Base-by-base conservation (phyloP, 1,140 invertebrate genomes). In the Harpegnathos saltator region DNA sequence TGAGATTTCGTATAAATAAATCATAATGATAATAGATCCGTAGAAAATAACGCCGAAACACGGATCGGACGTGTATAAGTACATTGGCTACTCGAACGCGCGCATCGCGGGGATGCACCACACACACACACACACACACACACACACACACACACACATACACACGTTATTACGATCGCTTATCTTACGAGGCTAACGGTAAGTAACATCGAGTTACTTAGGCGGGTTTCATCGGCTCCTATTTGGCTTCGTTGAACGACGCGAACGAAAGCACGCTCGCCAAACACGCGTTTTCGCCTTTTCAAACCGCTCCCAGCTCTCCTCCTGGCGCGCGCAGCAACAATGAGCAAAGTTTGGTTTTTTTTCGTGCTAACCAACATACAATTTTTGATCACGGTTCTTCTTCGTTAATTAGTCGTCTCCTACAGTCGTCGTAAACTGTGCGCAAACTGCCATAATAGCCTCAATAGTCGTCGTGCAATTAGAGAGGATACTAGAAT, bases 161-260 rank as follows among this genome's bases (percentile, higher is more conserved):
- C n/a, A n/a, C 22, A 26, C 52, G 15, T 61, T 44, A 44, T 44
- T 50, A 71, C 48, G 52, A 33, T 68, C 65, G 50, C 26, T 61
- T 72, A 85, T 59, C 75, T 73, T 83, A 86, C 33, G 24, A 19
- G 19, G 12, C 48, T 59, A 72, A 83, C 54, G 54, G 22, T 80
- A 77, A 86, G 22, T 80, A 82, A 86, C 50, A 17, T 62, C 19
- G 56, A 44, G 26, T 66, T 68, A 80, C 50, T 52, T 73, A 77
- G 63, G 77, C 71, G 56, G 59, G 75, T 78, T 61, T 29, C 50
- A 38, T 85, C 59, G 74, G 71, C 44, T 85, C 63, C 22, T 85
- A 84, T 74, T 84, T 80, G 82, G 82, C 52, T 86, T 86, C 69
- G 54, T 86, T 52, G 54, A 80, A 80, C 48, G 56, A 78, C 69